Percentiles rank a stretch among this genome's conserved stretches.
Evolutionary conservation across 2,797 vertebrate genomes (phyloP).

Genomic region (Notolepis coatsorum): DNA sequence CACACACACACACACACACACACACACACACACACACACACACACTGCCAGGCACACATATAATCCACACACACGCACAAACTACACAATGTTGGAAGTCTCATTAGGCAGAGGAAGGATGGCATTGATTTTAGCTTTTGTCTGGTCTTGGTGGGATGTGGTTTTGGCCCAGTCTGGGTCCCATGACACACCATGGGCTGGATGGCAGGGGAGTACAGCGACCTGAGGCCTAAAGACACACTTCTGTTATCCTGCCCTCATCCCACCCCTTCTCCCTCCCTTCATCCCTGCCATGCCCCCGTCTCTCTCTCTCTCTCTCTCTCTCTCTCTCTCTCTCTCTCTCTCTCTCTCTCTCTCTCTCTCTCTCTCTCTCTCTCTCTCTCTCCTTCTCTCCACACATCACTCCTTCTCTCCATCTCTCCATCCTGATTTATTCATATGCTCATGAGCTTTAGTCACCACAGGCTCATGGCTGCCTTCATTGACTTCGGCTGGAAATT

Average conservation of each 20-base stretch:
- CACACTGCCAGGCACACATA: conserved; percentile 3
- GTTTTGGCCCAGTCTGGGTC: conserved; percentile 69
- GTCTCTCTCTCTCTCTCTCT: not conserved
- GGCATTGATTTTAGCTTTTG: conserved; percentile 73
- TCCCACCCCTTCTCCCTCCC: not conserved
- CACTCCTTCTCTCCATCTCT: not conserved
- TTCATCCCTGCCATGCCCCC: not conserved
- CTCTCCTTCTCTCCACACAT: conserved; percentile 14
- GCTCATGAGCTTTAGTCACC: conserved; percentile 67
- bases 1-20: conserved; percentile 29
- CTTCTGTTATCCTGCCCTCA: conserved; percentile 54
- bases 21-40: not conserved
- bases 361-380: conserved; percentile 11
- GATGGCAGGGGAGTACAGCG: conserved; percentile 76
- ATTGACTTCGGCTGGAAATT: conserved; percentile 69
- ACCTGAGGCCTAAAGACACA: conserved; percentile 60
- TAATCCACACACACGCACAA: conserved; percentile 13
- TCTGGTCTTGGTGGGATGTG: conserved; percentile 69
- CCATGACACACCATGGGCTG: conserved; percentile 69
- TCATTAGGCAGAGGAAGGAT: conserved; percentile 71
- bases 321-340: conserved; percentile 13
- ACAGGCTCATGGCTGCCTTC: conserved; percentile 64
- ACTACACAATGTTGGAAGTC: conserved; percentile 59
- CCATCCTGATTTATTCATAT: conserved; percentile 71
- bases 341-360: not conserved